phyloP scores from a whole-genome alignment of 2,888 invertebrate species.

The Stenodera caucasica region DNA sequence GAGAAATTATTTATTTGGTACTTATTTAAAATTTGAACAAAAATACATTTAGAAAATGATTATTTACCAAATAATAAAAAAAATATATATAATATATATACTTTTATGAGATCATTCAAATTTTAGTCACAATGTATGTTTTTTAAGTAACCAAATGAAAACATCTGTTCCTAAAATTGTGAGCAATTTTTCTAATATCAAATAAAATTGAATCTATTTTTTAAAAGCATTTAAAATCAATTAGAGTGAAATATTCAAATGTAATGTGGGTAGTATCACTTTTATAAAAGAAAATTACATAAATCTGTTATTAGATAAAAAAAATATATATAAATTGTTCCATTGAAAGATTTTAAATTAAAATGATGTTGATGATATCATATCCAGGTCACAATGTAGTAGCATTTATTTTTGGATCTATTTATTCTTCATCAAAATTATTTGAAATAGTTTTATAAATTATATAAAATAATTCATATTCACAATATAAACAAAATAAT shows the following conservation, averaged over 20 bases:
- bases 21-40: too few relatives aligned
- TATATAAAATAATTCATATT: background rate
- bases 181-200: background rate
- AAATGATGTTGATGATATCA: background rate
- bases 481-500: background rate
- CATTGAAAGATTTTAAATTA: background rate
- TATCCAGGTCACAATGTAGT: background rate
- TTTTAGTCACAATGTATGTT: background rate
- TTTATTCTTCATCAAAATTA: background rate
- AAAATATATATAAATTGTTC: background rate
- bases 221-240: background rate
- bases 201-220: background rate
- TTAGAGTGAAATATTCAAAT: conserved; percentile 5
- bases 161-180: background rate
- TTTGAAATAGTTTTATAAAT: background rate
- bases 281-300: background rate
- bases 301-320: background rate
- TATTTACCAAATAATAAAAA: too few relatives aligned
- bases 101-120: background rate
- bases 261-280: background rate
- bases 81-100: too few relatives aligned
- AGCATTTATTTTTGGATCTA: conserved; percentile 4
- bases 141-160: background rate
- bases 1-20: too few relatives aligned
- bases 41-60: too few relatives aligned